phyloP scores from a whole-genome alignment of 92 coral and sea anemone genomes.

The Heliopora coerulea region DNA sequence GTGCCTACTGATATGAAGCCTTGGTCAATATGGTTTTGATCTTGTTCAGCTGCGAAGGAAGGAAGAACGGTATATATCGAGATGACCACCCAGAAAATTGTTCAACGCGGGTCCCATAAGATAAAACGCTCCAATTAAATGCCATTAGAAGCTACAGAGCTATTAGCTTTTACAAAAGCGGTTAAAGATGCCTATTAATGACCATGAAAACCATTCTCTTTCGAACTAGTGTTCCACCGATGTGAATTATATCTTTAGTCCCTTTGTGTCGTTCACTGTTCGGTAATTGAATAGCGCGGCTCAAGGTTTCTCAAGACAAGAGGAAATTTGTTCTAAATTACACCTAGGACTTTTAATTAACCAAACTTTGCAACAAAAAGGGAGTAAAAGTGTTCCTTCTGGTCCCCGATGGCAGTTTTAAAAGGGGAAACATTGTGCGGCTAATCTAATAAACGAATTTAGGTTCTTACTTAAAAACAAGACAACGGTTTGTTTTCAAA shows the following conservation, averaged over 20 bases:
- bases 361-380: neutral
- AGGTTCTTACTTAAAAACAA: neutral
- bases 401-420: too few relatives aligned
- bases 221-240: neutral
- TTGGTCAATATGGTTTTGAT: neutral
- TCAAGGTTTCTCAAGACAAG: neutral
- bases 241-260: neutral
- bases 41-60: neutral
- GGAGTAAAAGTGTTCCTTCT: neutral
- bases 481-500: neutral
- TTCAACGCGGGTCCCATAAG: constrained; percentile 5
- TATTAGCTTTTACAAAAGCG: constrained; percentile 24
- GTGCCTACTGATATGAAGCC: constrained; percentile 1
- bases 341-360: neutral
- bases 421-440: too few relatives aligned
- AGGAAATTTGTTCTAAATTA: neutral
- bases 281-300: neutral
- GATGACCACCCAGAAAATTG: constrained; percentile 24
- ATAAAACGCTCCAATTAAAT: constrained; percentile 32
- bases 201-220: neutral
- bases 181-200: neutral
- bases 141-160: constrained; percentile 25
- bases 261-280: neutral
- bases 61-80: neutral
- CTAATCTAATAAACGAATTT: neutral